Conservation (phyloP, 2,888 invertebrate genomes). For the Drosophila putrida region DNA sequence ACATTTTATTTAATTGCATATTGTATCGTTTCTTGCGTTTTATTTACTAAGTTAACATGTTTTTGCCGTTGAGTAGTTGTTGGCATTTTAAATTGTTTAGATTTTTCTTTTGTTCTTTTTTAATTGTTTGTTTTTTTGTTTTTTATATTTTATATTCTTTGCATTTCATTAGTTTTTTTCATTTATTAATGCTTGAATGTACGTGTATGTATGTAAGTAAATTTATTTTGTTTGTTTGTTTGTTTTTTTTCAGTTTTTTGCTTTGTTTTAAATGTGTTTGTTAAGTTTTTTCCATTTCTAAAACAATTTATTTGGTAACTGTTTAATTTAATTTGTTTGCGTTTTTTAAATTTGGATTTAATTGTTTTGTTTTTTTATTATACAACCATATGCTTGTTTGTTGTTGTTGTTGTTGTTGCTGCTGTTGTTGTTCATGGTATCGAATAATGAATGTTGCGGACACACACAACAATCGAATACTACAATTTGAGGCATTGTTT, state of each 20-base stretch:
- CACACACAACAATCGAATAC: conserved; percentile 13
- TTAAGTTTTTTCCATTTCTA: conserved; percentile 1
- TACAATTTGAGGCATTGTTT: conserved; percentile 40
- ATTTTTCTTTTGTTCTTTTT: conserved; percentile 43
- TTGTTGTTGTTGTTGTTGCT: conserved; percentile 19
- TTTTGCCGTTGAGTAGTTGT: conserved; percentile 64
- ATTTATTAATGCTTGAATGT: conserved; percentile 45
- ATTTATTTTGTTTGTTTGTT: conserved; percentile 33
- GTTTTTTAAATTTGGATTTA: conserved; percentile 22
- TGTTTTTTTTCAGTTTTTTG: conserved; percentile 1
- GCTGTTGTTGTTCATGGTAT: conserved; percentile 13
- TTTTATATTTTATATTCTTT: conserved; percentile 16
- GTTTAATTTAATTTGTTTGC: conserved; percentile 20
- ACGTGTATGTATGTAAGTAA: conserved; percentile 34
- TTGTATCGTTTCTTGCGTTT: conserved; percentile 57
- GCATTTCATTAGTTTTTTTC: conserved; percentile 38
- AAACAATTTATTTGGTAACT: conserved; percentile 20
- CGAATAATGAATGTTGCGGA: conserved; percentile 12
- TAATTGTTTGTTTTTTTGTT: conserved; percentile 18
- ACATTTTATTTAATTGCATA: conserved; percentile 70
- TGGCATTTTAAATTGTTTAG: conserved; percentile 50
- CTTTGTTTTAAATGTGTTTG: conserved; percentile 13
- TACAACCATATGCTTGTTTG: conserved; percentile 63
- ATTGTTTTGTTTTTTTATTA: conserved; percentile 17
- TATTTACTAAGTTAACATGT: conserved; percentile 72